Base-by-base conservation (phyloP, 2,888 invertebrate species). In the Agrilus mali region DNA sequence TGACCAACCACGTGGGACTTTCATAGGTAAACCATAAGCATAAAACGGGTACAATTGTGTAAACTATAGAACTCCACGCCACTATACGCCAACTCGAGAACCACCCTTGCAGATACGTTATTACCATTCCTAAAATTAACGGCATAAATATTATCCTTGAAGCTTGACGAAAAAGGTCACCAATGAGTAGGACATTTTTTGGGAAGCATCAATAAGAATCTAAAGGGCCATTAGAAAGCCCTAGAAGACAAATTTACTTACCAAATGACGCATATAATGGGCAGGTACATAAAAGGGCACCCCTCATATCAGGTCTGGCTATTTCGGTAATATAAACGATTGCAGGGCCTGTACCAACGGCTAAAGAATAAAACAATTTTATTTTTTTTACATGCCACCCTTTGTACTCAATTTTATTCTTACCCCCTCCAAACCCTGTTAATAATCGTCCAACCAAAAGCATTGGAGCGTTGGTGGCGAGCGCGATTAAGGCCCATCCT, bases 321-420 rank as follows among this genome's bases (percentile, higher is more conserved):
- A 77, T 72, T 61, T 77, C 77, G 7, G 77, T 77, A 43, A 77
- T 74, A 59, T 77, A 77, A 17, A 77, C 76, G 36, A 75, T 72
- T 2, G 75, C 76, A 12, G 77, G 76, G 50, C 75, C 74, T 2
- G 74, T 72, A 12, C 74, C 74, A 59, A 75, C 63, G 3, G 75
- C 75, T 62, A 47, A 42, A 61, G 58, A 45, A 14, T 17, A 22
- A 32, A 27, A 37, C 17, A n/a, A 33, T 8, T 35, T 35, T 35
- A 2, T 2, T 35, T 4, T 35, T 35, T 35, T 35, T 35, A 34
- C 2, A 5, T 2, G 34, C 7, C 13, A 16, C 20, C 5, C 20
- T 20, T 1, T 15, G 13, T 35, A 8, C 3, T 13, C 13, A 35
- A 14, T 35, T 15, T 15, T 13, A 13, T 35, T 43, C 45, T 55